A percentile compares a stretch with the other conserved stretches of the same genome.
These are phyloP conservation scores for Subacronicta megacephala DNA, from an alignment of 2,888 invertebrate genomes.

Conservation along the genomic window DNA sequence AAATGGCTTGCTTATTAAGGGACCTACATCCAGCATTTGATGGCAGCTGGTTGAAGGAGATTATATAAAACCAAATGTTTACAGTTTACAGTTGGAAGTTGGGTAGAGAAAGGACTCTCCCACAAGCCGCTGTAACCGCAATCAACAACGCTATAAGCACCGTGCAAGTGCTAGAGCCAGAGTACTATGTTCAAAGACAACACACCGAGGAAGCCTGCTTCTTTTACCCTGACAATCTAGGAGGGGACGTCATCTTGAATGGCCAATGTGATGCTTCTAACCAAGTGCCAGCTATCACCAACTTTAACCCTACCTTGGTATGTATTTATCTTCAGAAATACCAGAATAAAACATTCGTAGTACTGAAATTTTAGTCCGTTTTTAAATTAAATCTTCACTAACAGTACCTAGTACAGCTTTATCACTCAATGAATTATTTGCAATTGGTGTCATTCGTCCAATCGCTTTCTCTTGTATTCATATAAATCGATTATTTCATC, in stretches of 20 bases:
- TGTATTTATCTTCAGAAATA: slow-evolving; percentile 40
- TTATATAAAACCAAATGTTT: background rate
- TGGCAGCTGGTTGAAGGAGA: too few relatives aligned
- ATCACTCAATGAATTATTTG: too few relatives aligned
- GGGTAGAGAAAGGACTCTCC: slow-evolving; percentile 64
- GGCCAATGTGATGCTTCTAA: slow-evolving; percentile 70
- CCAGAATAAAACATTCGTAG: too few relatives aligned
- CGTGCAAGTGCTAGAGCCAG: slow-evolving; percentile 69
- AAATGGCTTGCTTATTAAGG: too few relatives aligned
- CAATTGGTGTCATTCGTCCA: too few relatives aligned
- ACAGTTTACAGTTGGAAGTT: slow-evolving; percentile 80
- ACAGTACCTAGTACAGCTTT: too few relatives aligned
- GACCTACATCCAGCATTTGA: too few relatives aligned
- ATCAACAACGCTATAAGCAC: slow-evolving; percentile 64
- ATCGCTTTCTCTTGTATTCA: too few relatives aligned
- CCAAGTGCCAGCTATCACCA: slow-evolving; percentile 59
- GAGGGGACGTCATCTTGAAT: slow-evolving; percentile 72
- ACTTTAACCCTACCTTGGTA: slow-evolving; percentile 68
- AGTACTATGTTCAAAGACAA: slow-evolving; percentile 67
- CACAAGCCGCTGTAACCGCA: slow-evolving; percentile 39
- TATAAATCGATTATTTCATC: too few relatives aligned
- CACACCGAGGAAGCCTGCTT: slow-evolving; percentile 76
- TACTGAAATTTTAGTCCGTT: too few relatives aligned
- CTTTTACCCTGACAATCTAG: slow-evolving; percentile 79
- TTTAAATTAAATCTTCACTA: too few relatives aligned